Evolutionary conservation across 2,888 invertebrate genomes (phyloP).

Genomic region (Teleiodes luculella): DNA sequence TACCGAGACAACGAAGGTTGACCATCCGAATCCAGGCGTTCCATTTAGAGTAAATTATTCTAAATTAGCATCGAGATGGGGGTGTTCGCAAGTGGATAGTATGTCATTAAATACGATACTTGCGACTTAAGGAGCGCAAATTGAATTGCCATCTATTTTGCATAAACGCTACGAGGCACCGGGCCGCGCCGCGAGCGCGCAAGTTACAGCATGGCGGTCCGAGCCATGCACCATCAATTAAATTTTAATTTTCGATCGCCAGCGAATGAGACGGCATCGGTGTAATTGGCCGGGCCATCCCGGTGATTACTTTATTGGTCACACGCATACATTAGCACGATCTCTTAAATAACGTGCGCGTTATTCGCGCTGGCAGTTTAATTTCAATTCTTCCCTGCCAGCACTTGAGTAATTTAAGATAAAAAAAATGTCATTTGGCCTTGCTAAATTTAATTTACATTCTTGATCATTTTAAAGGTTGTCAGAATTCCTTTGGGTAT

Average conservation of each 20-base stretch:
- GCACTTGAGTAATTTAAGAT: constrained; percentile 26
- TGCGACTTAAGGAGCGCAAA: constrained; percentile 51
- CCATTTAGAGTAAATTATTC: constrained; percentile 25
- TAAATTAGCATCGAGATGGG: constrained; percentile 11
- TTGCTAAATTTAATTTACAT: constrained; percentile 8
- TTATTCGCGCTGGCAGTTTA: constrained; percentile 43
- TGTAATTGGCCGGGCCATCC: constrained; percentile 63
- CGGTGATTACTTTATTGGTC: constrained; percentile 74
- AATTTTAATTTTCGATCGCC: constrained; percentile 69
- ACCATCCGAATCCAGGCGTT: constrained; percentile 33
- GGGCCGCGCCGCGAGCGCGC: constrained; percentile 25
- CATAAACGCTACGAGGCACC: constrained; percentile 55
- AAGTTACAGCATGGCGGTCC: constrained; percentile 32
- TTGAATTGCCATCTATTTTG: constrained; percentile 69
- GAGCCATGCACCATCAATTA: constrained; percentile 56
- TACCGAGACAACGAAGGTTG: constrained; percentile 38
- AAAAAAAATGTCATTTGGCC: constrained; percentile 27
- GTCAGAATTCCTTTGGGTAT: neutral
- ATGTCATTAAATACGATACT: constrained; percentile 12
- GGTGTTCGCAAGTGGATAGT: neutral
- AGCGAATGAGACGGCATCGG: constrained; percentile 56
- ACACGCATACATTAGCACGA: constrained; percentile 40
- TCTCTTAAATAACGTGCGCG: constrained; percentile 47
- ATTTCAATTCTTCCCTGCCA: constrained; percentile 43
- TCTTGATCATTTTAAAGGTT: neutral